A percentile compares a stretch with the other conserved stretches of the same genome.
Conservation (phyloP, 2,797 vertebrate genomes). For the Anguilla pacifica region DNA sequence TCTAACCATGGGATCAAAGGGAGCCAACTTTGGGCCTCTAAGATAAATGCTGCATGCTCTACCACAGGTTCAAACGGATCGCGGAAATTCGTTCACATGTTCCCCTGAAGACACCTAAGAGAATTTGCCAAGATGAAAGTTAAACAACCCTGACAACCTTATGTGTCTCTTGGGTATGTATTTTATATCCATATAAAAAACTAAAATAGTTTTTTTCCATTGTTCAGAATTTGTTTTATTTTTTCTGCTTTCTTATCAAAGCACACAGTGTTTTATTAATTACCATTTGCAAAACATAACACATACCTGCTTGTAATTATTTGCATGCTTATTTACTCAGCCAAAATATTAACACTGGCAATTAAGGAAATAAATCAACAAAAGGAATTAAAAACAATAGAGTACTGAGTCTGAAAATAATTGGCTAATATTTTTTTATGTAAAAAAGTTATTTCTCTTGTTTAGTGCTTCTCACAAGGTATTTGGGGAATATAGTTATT, state of each 20-base stretch:
- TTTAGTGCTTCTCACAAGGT: no score
- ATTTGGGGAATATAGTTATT: no score
- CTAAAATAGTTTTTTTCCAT: background rate
- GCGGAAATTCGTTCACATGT: background rate
- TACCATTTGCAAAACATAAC: background rate
- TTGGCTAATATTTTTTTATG: background rate
- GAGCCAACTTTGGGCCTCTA: background rate
- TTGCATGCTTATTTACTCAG: background rate
- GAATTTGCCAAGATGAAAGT: background rate
- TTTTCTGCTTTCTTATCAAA: background rate
- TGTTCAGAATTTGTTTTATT: background rate
- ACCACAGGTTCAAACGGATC: slow-evolving; percentile 4
- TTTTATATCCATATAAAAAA: background rate
- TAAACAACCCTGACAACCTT: slow-evolving; percentile 2
- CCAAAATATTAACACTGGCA: background rate
- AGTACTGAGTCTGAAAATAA: background rate
- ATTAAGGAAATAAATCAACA: background rate
- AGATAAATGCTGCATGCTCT: background rate
- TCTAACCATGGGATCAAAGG: background rate
- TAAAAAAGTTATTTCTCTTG: background rate
- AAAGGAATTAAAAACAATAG: background rate
- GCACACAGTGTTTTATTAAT: background rate
- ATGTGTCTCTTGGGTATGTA: background rate
- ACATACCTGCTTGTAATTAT: background rate
- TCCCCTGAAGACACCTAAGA: background rate